Percentiles rank a stretch among this genome's conserved stretches.
These are phyloP conservation scores for Polydrusus pterygomalis DNA, from an alignment of 2,888 invertebrate species.

Conservation along the genomic window DNA sequence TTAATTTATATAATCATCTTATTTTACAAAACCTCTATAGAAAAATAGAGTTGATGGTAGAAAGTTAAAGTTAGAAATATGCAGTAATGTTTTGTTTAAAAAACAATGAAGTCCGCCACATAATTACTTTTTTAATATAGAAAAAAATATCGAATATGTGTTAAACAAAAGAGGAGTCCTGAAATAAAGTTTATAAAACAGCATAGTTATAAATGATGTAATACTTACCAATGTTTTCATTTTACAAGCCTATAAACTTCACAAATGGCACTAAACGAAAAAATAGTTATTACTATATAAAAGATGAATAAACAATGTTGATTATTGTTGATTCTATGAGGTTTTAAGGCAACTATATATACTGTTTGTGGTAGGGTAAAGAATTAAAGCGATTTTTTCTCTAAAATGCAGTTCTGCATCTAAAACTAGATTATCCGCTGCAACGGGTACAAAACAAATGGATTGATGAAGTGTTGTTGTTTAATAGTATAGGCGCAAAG, in stretches of 20 bases:
- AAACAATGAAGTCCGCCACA: no score
- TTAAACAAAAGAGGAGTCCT: no score
- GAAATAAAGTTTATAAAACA: no score
- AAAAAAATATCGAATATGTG: no score
- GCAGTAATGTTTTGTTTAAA: no score
- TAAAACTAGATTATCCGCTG: constrained; percentile 42
- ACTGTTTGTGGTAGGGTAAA: constrained; percentile 61
- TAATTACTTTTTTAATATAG: no score
- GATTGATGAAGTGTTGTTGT: constrained; percentile 29
- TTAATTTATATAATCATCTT: no score
- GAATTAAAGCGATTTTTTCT: constrained; percentile 44
- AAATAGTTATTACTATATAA: constrained; percentile 10
- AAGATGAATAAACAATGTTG: constrained; percentile 13
- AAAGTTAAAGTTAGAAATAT: no score
- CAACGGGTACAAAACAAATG: constrained; percentile 34
- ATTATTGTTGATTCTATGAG: constrained; percentile 24
- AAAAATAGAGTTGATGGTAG: no score
- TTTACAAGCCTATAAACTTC: neutral
- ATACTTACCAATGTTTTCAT: constrained; percentile 19
- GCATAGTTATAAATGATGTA: neutral
- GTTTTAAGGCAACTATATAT: constrained; percentile 55
- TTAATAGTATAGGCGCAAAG: constrained; percentile 23
- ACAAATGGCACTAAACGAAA: constrained; percentile 16
- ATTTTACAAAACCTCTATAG: no score
- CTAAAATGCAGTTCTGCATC: constrained; percentile 39